Base-by-base conservation (phyloP, 2,888 invertebrate genomes). In the Hemicrepidius hirtus region DNA sequence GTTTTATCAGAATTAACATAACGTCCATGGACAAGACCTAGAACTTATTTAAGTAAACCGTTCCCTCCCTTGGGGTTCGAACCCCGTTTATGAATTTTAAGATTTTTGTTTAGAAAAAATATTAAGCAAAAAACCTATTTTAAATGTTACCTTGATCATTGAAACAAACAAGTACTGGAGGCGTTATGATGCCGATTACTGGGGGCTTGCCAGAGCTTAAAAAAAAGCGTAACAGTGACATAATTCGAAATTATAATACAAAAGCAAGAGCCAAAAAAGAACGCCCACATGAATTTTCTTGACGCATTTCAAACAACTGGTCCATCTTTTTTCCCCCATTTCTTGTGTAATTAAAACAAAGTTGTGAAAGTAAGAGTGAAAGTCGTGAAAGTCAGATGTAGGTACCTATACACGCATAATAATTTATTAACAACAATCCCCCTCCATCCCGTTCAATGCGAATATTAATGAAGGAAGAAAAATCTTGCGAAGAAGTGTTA, bases 351-450 rank as follows among this genome's bases (percentile, higher is more conserved):
- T 57, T 64, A 53, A 59, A 41, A 37, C 40, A 60, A 35, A 12
- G 69, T 73, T 74, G 78, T 78, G 78, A 78, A 78, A 78, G 78
- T 77, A 76, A 74, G 62, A 76, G 78, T 75, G 78, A 78, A 78
- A 78, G 78, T 78, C 70, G 77, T 76, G 78, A 78, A 78, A 78
- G 78, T 78, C 68, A 72, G 72, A 68, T 72, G 72, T 59, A n/a
- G n/a, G n/a, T n/a, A n/a, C n/a, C n/a, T n/a, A 71, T 53, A 53
- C 53, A 24, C 32, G 53, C 24, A 53, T 53, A 28, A 53, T 53
- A 21, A 24, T 37, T 55, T 53, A 55, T 55, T 66, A 55, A 66
- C 40, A 13, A 37, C 35, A 16, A 12, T 32, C 32, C 32, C 32
- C 32, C 9, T 32, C 32, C 32, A 32, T 32, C 28, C n/a, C n/a